Base-by-base conservation (phyloP, 1,140 invertebrate species). In the Calosoma granatense region DNA sequence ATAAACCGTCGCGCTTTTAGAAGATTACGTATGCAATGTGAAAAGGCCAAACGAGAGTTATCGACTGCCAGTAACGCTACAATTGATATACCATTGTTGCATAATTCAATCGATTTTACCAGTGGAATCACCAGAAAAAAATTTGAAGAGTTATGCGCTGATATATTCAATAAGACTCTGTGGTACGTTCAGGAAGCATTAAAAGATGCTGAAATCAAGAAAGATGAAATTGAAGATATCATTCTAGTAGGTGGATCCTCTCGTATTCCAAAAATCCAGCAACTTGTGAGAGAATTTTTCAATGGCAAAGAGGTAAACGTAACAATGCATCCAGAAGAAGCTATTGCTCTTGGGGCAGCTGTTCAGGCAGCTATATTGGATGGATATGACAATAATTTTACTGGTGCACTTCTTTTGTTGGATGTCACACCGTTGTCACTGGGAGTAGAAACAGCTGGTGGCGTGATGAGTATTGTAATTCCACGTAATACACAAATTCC, bases 161-260 rank as follows among this genome's bases (percentile, higher is more conserved):
- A 81, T 61, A 73, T 90, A 22, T 81, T 91, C 56, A 84, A 87
- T 65, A 75, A 80, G 60, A 90, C 87, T 12, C 70, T 88, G 55
- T 77, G 76, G 4, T 87, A 87, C 14, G 89, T 86, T 69, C 76
- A 85, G 59, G 89, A 89, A 69, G 88, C 87, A 12, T 72, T 90
- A 41, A 78, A 85, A 63, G 87, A 99, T 77, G 97, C 94, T 39
- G 96, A 98, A 74, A 88, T 98, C 0, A 80, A 86, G 51, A 89
- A 94, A 58, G 82, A 87, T 0, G 97, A 99, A 55, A 95, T 99
- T 66, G 93, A 93, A 0, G 97, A 99, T 70, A 94, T 99, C 52
- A 75, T 99, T 22, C 77, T 99, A 0, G 97, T 99, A 36, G 97
- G 97, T 63, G 97, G 97, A 59, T 99, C 99, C 97, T 96, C 92